Evolutionary conservation across 2,888 invertebrate genomes (phyloP).

Genomic region (Labia minor): DNA sequence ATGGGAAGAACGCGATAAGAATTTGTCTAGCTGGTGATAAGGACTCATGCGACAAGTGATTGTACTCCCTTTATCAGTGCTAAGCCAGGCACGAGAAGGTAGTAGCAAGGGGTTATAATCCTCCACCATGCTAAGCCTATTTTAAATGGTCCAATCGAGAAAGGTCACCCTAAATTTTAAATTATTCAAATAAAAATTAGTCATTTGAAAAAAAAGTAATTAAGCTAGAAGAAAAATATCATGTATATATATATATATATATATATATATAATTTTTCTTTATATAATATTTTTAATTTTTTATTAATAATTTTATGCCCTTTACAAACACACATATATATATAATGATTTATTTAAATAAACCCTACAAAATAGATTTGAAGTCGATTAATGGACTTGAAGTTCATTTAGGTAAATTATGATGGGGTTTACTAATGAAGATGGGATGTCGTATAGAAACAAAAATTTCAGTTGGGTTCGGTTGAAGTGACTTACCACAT

Average conservation of each 20-base stretch:
- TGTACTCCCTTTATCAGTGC: neutral
- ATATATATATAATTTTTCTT: no score
- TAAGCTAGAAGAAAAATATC: no score
- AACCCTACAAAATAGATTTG: no score
- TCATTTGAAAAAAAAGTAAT: neutral
- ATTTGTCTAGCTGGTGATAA: neutral
- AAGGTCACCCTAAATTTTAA: neutral
- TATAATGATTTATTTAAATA: no score
- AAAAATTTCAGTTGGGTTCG: no score
- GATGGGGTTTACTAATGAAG: no score
- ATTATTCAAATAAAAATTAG: neutral
- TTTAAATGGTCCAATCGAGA: neutral
- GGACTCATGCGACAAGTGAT: neutral
- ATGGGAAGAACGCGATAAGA: neutral
- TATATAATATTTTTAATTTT: no score
- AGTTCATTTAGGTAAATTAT: no score
- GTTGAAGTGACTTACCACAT: constrained; percentile 90
- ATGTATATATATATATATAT: no score
- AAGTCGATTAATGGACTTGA: no score
- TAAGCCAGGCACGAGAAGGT: neutral
- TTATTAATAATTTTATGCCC: no score
- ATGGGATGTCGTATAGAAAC: neutral
- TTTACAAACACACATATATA: no score
- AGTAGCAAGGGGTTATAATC: neutral
- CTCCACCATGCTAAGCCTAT: neutral